Base-by-base conservation (phyloP, 2,113 vertebrate genomes). In the Penelope pileata region DNA sequence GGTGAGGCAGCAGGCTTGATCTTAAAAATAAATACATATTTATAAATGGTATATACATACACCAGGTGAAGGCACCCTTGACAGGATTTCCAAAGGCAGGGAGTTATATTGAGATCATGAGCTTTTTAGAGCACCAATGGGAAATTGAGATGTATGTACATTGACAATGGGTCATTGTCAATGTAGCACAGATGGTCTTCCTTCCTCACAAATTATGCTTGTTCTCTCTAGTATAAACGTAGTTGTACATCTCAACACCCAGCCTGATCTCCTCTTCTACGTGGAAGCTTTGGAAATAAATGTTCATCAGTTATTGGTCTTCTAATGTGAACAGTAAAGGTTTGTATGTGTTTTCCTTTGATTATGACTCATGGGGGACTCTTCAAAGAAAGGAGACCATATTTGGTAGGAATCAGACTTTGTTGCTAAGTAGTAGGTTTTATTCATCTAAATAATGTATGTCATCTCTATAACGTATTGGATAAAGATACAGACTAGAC, bases 241-340 rank as follows among this genome's bases (percentile, higher is more conserved):
- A 36, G 40, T 30, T 87, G 45, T 83, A 48, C 34, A 29, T 91
- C 19, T 9, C 30, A 8, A 5, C 5, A 64, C 48, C 54, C 1
- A 0, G 88, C 90, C 29, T 83, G 32, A 63, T 81, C 45, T 86
- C 67, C 66, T 0, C 42, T 88, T 90, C 56, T 79, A 22, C 19
- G 21, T 64, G 47, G 77, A 90, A 70, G 15, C 45, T 76, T 66
- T 92, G 82, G 80, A 88, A 81, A 83, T 60, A 88, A 88, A 60
- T 17, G 69, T 79, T 86, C 16, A 36, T 86, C 53, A 68, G 19
- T 92, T 86, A 53, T 9, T 43, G 84, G 36, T 30, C 36, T 90
- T 96, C 84, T 96, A 56, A 83, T 76, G 30, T 60, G 72, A 95
- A 64, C 36, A 81, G 59, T 53, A 79, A 86, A 93, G 76, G n/a